Evolutionary conservation across 2,888 invertebrate genomes (phyloP).

Genomic region (Mesoligia furuncula): DNA sequence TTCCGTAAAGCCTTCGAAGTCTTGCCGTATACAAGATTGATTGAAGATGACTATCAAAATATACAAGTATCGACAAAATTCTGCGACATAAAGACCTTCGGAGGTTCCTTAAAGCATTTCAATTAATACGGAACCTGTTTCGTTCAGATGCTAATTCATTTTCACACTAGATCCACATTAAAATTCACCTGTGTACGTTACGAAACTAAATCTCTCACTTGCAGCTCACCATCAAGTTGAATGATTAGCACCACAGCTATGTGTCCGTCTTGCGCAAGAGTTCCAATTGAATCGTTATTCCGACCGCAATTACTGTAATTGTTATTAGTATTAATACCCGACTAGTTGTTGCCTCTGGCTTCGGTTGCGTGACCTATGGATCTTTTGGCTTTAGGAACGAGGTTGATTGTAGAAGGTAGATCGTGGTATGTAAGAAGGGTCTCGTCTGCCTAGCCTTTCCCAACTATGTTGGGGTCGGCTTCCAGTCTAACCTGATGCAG

Average conservation of each 20-base stretch:
- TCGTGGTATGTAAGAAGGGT: not conserved
- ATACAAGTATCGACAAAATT: not conserved
- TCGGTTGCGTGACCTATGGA: conserved; percentile 55
- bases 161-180: not conserved
- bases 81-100: not conserved
- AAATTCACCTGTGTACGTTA: conserved; percentile 42
- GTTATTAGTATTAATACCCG: conserved; percentile 60
- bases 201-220: conserved; percentile 35
- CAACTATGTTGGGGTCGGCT: not conserved
- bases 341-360: conserved; percentile 56
- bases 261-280: conserved; percentile 53
- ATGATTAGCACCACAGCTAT: conserved; percentile 40
- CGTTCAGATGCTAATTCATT: not conserved
- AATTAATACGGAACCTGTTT: not conserved
- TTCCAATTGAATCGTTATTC: conserved; percentile 61
- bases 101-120: too few relatives aligned
- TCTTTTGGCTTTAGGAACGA: conserved; percentile 28
- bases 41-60: too few relatives aligned
- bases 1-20: too few relatives aligned
- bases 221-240: conserved; percentile 32
- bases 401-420: not conserved
- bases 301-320: conserved; percentile 64
- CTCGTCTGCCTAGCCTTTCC: too few relatives aligned
- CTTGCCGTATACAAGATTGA: too few relatives aligned
- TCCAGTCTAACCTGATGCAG: too few relatives aligned